A percentile compares a stretch with the other conserved stretches of the same genome.
These are phyloP conservation scores for Lepisosteus osseus DNA, from an alignment of 2,113 vertebrate genomes.

Conservation along the genomic window DNA sequence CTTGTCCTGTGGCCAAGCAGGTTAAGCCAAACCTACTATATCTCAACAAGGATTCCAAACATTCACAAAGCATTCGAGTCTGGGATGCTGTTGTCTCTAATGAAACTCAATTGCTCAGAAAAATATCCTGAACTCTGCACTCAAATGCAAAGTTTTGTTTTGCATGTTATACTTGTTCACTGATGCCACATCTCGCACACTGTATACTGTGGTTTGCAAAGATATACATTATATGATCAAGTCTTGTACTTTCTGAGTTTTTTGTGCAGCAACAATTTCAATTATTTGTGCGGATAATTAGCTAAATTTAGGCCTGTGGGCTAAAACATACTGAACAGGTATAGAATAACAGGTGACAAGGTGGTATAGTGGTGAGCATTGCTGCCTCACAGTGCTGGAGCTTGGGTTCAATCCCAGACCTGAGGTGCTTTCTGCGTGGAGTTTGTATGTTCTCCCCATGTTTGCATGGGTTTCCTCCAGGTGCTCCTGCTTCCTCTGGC, in stretches of 20 bases:
- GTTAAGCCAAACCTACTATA: too few relatives aligned
- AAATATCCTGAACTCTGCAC: too few relatives aligned
- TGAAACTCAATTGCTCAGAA: too few relatives aligned
- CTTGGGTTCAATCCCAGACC: background rate
- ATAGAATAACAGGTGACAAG: conserved; percentile 25
- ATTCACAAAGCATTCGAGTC: too few relatives aligned
- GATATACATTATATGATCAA: conserved; percentile 12
- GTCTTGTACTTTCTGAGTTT: conserved; percentile 6
- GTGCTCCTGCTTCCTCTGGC: too few relatives aligned
- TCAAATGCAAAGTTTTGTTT: too few relatives aligned
- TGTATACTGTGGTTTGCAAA: background rate
- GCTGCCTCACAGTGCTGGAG: background rate
- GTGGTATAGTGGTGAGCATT: background rate
- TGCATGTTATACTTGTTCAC: background rate
- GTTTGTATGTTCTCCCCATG: too few relatives aligned
- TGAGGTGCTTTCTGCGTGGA: background rate
- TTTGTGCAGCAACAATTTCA: conserved; percentile 26
- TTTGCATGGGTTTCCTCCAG: too few relatives aligned
- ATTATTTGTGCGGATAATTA: conserved; percentile 18
- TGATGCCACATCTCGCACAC: background rate
- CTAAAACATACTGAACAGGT: conserved; percentile 18
- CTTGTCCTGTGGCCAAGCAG: too few relatives aligned
- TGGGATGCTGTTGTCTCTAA: too few relatives aligned
- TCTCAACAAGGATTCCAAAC: too few relatives aligned
- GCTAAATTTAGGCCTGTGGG: conserved; percentile 9